Conservation (phyloP, 2,888 invertebrate species). For the Drosophila buzzatii region DNA sequence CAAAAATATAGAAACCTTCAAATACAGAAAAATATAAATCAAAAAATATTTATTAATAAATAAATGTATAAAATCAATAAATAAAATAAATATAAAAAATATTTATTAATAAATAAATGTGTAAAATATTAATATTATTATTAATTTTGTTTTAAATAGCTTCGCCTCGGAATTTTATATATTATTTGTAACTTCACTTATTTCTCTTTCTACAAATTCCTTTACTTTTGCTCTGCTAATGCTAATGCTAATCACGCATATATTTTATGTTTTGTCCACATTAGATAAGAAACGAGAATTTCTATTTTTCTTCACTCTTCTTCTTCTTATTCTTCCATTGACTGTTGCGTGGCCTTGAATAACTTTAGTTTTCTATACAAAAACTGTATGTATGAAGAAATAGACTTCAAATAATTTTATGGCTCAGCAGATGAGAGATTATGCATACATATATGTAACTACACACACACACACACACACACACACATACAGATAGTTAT, state of each 20-base stretch:
- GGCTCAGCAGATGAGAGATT: background rate
- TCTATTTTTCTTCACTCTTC: background rate
- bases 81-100: too few species aligned
- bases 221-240: background rate
- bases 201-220: background rate
- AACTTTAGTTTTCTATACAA: conserved; percentile 3
- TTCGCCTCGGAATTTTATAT: too few species aligned
- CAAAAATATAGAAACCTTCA: too few species aligned
- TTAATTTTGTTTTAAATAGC: background rate
- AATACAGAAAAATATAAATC: background rate
- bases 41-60: too few species aligned
- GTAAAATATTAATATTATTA: too few species aligned
- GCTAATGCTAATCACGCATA: background rate
- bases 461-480: background rate
- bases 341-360: conserved; percentile 15
- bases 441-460: background rate
- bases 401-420: conserved; percentile 10
- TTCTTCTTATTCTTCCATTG: background rate
- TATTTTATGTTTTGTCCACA: conserved; percentile 12
- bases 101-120: too few species aligned
- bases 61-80: too few species aligned
- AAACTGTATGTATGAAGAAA: background rate
- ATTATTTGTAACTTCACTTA: background rate
- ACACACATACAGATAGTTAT: background rate
- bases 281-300: conserved; percentile 9